phyloP scores from a whole-genome alignment of 2,113 vertebrate species.

The Cheilinus undulatus region DNA sequence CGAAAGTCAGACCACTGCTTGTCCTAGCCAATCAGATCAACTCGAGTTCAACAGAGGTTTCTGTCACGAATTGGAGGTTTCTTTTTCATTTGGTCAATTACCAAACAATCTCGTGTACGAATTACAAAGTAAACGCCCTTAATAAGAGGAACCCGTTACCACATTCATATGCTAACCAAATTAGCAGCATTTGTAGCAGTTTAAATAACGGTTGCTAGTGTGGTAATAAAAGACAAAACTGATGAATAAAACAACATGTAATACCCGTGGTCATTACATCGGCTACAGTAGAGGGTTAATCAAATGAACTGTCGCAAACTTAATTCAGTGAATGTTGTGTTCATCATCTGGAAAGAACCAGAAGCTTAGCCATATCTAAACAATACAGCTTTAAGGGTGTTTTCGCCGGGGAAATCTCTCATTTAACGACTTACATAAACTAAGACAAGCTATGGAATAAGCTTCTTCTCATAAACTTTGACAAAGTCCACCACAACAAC shows the following conservation, averaged over 20 bases:
- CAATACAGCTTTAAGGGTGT: background rate
- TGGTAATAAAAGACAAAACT: background rate
- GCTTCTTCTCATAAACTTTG: constrained; percentile 6
- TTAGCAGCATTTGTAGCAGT: background rate
- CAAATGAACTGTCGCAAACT: background rate
- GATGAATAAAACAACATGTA: background rate
- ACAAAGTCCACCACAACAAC: constrained; percentile 20
- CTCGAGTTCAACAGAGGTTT: background rate
- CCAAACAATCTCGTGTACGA: no score
- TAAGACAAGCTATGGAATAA: no score
- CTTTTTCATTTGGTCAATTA: no score
- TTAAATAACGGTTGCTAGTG: background rate
- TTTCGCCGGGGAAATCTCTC: background rate
- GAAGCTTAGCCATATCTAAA: background rate
- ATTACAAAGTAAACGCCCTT: no score
- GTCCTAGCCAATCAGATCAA: constrained; percentile 75
- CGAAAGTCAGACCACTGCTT: constrained; percentile 82
- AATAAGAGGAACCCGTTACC: no score
- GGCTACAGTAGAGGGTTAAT: background rate
- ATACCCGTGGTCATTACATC: background rate
- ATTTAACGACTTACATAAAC: background rate
- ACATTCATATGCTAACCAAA: no score
- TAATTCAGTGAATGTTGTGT: background rate
- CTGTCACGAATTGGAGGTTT: background rate
- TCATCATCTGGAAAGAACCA: background rate